Percentiles rank a stretch among this genome's conserved stretches.
Conservation (phyloP, 1,140 invertebrate species). For the Zaprionus lachaisei region DNA sequence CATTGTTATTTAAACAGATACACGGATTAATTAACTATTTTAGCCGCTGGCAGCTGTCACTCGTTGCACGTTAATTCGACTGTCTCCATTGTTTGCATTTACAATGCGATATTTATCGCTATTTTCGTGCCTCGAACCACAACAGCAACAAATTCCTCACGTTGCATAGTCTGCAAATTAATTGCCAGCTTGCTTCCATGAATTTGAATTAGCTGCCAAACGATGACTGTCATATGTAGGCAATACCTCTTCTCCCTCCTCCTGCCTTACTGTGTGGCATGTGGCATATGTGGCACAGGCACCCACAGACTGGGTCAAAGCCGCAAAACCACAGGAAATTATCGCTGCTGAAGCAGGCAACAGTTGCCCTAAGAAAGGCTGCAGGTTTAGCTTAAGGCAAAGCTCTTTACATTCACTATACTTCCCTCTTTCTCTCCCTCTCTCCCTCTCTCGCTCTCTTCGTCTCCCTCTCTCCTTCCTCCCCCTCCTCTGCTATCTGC, state of each 20-base stretch:
- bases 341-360: neutral
- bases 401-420: too few species aligned
- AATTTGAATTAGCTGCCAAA: neutral
- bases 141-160: conserved; percentile 4
- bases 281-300: too few species aligned
- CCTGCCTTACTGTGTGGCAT: neutral
- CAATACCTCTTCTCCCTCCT: neutral
- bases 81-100: conserved; percentile 10
- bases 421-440: too few species aligned
- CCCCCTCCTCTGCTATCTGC: neutral
- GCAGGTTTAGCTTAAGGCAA: neutral
- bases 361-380: neutral
- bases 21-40: conserved; percentile 72
- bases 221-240: neutral
- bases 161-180: conserved; percentile 25
- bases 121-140: conserved; percentile 25
- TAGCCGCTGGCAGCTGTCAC: conserved; percentile 32
- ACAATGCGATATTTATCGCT: conserved; percentile 35
- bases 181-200: conserved; percentile 3
- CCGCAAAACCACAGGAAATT: neutral
- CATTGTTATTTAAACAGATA: conserved; percentile 63
- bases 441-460: neutral
- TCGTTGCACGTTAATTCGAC: neutral
- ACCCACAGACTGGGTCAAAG: too few species aligned
- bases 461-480: neutral